These are phyloP conservation scores for Chloroceryle amazona DNA, from an alignment of 2,797 vertebrate species.

Conservation along the genomic window DNA sequence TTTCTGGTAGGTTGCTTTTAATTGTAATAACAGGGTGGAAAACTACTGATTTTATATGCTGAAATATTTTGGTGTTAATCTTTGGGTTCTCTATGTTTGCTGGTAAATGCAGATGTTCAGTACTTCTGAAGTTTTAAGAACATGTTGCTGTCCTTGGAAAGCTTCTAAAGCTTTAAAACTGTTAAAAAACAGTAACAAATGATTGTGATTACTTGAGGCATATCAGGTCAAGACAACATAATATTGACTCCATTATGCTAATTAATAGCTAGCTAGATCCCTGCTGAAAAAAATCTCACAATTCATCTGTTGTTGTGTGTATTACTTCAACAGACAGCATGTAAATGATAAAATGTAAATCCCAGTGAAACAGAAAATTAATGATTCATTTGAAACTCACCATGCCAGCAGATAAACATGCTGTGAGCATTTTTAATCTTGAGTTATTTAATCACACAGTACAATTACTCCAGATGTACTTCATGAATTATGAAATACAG, in stretches of 20 bases:
- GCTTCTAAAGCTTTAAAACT: conserved; percentile 18
- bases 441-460: conserved; percentile 81
- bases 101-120: not conserved
- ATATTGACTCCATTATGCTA: conserved; percentile 67
- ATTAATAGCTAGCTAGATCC: conserved; percentile 72
- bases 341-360: conserved; percentile 75
- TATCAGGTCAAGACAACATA: conserved; percentile 65
- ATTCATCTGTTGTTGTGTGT: conserved; percentile 71
- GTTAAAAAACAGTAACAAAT: conserved; percentile 40
- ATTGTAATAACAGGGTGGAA: not conserved
- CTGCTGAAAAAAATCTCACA: conserved; percentile 63
- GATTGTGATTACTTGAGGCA: conserved; percentile 65
- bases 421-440: conserved; percentile 80
- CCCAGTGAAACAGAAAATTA: conserved; percentile 79
- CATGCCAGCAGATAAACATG: conserved; percentile 74
- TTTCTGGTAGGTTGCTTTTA: conserved; percentile 82
- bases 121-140: conserved; percentile 10
- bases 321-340: conserved; percentile 68
- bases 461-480: conserved; percentile 77
- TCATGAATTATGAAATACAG: conserved; percentile 83
- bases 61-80: not conserved
- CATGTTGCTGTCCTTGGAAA: not conserved
- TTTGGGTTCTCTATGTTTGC: not conserved
- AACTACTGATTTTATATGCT: not conserved
- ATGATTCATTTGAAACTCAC: conserved; percentile 75